Conservation (phyloP, 2,113 vertebrate genomes). For the Nyctibius bracteatus region DNA sequence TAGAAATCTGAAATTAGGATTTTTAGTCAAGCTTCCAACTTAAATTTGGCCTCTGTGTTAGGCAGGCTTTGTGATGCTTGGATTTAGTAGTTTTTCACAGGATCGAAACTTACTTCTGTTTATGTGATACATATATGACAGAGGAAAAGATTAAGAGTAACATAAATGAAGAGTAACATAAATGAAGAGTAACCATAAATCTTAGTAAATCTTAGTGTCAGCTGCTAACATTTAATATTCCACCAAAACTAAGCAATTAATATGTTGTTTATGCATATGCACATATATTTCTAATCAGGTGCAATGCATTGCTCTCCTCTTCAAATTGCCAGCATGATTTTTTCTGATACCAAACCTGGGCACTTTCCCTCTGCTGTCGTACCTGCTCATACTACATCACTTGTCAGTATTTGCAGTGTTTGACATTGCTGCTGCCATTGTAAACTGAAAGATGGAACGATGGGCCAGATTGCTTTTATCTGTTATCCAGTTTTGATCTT, state of each 20-base stretch:
- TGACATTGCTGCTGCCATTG: conserved; percentile 46
- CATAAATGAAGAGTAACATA: not conserved
- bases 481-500: conserved; percentile 63
- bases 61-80: not conserved
- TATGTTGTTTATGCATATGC: not conserved
- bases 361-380: not conserved
- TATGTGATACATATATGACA: not conserved
- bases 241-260: not conserved
- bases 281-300: not conserved
- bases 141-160: not conserved
- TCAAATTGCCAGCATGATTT: not conserved
- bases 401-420: conserved; percentile 38
- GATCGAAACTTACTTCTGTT: not conserved
- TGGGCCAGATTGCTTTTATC: conserved; percentile 38
- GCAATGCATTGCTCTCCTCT: not conserved
- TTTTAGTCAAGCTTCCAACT: not conserved
- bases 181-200: not conserved
- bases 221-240: not conserved
- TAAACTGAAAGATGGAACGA: conserved; percentile 56
- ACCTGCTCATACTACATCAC: not conserved
- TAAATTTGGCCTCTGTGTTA: not conserved
- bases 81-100: not conserved
- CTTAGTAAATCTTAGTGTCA: not conserved
- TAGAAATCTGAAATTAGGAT: not conserved
- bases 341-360: not conserved